These are phyloP conservation scores for Bilobella aurantiaca DNA, from an alignment of 1,140 invertebrate species.

Conservation along the genomic window DNA sequence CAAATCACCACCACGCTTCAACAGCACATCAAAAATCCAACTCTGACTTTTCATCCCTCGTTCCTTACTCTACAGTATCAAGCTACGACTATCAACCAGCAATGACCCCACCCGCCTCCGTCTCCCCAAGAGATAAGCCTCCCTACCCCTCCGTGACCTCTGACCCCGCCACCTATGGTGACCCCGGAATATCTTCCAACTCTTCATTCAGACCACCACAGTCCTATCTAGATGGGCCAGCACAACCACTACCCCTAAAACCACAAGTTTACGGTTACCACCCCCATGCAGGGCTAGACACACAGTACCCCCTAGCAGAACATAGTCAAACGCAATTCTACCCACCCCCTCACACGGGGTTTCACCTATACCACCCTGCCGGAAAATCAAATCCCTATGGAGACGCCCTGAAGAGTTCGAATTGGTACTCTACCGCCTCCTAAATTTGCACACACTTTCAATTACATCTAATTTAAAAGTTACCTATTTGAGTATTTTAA, in stretches of 20 bases:
- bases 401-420: slow-evolving; percentile 45
- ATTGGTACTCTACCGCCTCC: slow-evolving; percentile 68
- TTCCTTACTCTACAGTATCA: slow-evolving; percentile 25
- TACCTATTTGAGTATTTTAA: not conserved
- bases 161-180: slow-evolving; percentile 28
- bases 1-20: slow-evolving; percentile 17
- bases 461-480: not conserved
- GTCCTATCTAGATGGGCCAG: slow-evolving; percentile 38
- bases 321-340: slow-evolving; percentile 76
- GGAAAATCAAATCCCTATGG: slow-evolving; percentile 47
- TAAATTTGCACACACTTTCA: slow-evolving; percentile 40
- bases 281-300: slow-evolving; percentile 44
- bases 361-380: slow-evolving; percentile 71
- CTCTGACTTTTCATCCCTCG: slow-evolving; percentile 34
- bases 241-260: slow-evolving; percentile 70
- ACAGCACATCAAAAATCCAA: slow-evolving; percentile 30
- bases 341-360: slow-evolving; percentile 57
- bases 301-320: slow-evolving; percentile 46
- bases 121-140: slow-evolving; percentile 59
- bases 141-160: slow-evolving; percentile 31
- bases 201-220: slow-evolving; percentile 33
- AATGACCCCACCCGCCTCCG: slow-evolving; percentile 89
- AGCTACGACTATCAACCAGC: slow-evolving; percentile 52
- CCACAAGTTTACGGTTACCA: slow-evolving; percentile 62
- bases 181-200: slow-evolving; percentile 6